Base-by-base conservation (phyloP, 2,113 vertebrate species). In the Spilogale gracilis region DNA sequence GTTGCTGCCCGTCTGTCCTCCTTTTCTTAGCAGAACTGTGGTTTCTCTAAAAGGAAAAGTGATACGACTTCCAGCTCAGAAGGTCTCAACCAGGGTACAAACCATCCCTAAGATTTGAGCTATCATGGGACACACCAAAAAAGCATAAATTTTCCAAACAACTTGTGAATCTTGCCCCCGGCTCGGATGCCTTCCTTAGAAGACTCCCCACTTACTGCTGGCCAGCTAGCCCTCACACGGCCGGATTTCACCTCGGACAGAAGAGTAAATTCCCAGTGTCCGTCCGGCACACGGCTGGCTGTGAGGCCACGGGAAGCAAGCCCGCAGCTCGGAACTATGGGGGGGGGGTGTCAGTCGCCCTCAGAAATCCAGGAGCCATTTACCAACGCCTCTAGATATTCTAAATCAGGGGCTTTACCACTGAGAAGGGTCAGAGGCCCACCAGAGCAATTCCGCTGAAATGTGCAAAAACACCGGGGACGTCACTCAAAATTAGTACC, bases 11-110 rank as follows among this genome's bases (percentile, higher is more conserved):
- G 89, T 97, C 94, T 95, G 97, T 98, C 98, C 97, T 97, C 43
- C 2, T 95, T 97, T 98, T 88, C 97, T 90, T 80, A 97, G 93
- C 76, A 95, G 69, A 95, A 93, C 98, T 98, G 98, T 95, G 98
- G 98, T 98, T 98, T 98, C 96, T 94, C 97, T 88, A 96, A 98
- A 98, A 98, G 97, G 96, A 97, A 98, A 98, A 97, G 98, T 76
- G 93, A 98, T 94, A 96, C 7, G 97, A 88, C 97, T 92, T 97
- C 96, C 97, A 96, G 96, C 89, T 83, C 94, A 90, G 84, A 50
- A 95, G 60, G 48, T 96, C 95, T 86, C 95, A 78, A 30, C 78
- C 73, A 95, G 38, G 94, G 86, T n/a, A 94, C 97, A 98, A 97
- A 97, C 93, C 83, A 94, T 65, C 56, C 96, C n/a, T 60, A 88